Base-by-base conservation (phyloP, 2,113 vertebrate genomes). In the Lasiurus borealis region DNA sequence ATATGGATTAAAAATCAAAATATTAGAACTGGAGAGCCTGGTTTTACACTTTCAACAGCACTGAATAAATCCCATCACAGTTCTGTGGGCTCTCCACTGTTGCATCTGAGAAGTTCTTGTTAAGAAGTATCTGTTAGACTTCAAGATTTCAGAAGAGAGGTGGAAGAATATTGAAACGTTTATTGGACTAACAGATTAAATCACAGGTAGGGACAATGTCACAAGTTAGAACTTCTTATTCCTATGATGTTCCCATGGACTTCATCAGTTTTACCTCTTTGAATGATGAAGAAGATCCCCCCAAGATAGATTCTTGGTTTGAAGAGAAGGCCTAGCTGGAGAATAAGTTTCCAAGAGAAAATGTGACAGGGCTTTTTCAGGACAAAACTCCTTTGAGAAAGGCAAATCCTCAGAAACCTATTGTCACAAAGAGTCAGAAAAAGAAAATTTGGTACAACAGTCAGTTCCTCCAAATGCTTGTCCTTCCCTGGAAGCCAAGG, bases 401-500 rank as follows among this genome's bases (percentile, higher is more conserved):
- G 46, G 16, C 16, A 77, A 77, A 77, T 50, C 16, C 9, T 50
- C 75, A 77, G 75, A 29, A 77, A 77, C 46, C 46, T n/a, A n/a
- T 12, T 52, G 29, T 19, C 8, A n/a, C 62, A 96, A 96, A 54
- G 21, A 93, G 0, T 15, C 34, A 46, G 92, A 96, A 91, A 96
- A 87, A 85, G 96, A 96, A 93, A 27, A 76, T 78, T 50, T 40
- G n/a, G 69, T 85, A 71, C 27, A 64, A 44, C 31, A 2, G 0
- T 8, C 0, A 0, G 27, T 71, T 90, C 57, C 95, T 80, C 94
- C 93, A 93, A 97, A 97, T 62, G 72, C 94, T 2, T n/a, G 88
- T 46, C 93, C 95, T 44, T 98, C 96, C 2, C 91, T 98, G 97
- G 95, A 96, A 2, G 86, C 72, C 27, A 96, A 90, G 92, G 93